Percentiles rank a stretch among this genome's conserved stretches.
phyloP scores from a whole-genome alignment of 2,113 vertebrate species.

The Periophthalmus modestus region DNA sequence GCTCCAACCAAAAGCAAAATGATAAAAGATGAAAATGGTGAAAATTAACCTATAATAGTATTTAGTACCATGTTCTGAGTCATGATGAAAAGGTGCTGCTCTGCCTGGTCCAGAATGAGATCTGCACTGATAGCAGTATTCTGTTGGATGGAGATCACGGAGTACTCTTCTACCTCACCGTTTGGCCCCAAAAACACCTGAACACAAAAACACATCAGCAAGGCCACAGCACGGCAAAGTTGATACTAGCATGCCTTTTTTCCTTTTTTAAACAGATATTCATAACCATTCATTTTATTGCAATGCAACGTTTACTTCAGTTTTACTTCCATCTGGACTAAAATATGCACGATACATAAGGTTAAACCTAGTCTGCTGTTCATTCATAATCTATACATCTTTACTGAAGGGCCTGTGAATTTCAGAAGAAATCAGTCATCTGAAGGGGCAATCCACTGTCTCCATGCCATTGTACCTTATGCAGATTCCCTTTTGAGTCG shows the following conservation, averaged over 20 bases:
- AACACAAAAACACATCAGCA: background rate
- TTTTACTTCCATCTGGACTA: background rate
- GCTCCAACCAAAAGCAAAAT: background rate
- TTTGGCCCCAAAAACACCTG: slow-evolving; percentile 88
- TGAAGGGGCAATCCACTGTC: background rate
- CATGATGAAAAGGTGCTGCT: slow-evolving; percentile 91
- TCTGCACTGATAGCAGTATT: slow-evolving; percentile 86
- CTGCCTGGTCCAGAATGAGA: slow-evolving; percentile 86
- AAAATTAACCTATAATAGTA: background rate
- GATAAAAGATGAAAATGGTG: no score
- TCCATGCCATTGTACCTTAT: slow-evolving; percentile 81
- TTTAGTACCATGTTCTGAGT: slow-evolving; percentile 88
- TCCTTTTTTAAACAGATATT: background rate
- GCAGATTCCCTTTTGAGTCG: slow-evolving; percentile 88
- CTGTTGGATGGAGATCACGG: slow-evolving; percentile 79
- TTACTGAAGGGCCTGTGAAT: background rate
- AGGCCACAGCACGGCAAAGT: background rate
- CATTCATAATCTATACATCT: background rate
- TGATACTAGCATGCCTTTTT: background rate
- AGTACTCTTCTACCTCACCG: slow-evolving; percentile 82
- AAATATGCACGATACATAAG: background rate
- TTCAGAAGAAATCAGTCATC: background rate
- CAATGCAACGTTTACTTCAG: background rate
- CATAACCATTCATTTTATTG: background rate
- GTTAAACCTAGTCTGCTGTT: background rate